Percentiles rank a stretch among this genome's conserved stretches.
Conservation (phyloP, 2,113 vertebrate species). For the Podilymbus podiceps region DNA sequence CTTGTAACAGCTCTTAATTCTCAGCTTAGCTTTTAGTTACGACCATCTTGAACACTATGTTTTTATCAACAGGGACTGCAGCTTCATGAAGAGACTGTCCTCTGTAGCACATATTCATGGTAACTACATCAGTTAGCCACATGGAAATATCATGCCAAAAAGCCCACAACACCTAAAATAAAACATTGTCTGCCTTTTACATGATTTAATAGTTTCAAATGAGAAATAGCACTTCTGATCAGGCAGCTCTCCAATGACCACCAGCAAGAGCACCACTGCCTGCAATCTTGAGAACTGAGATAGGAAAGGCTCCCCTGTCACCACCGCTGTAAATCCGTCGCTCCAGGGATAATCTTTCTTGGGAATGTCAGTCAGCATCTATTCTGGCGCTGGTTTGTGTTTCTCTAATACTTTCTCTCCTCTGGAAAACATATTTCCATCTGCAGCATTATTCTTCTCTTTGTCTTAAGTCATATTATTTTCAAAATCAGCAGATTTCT, state of each 20-base stretch:
- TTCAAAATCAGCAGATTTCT: slow-evolving; percentile 45
- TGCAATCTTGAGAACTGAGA: background rate
- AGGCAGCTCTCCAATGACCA: background rate
- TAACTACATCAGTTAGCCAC: background rate
- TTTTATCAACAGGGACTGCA: background rate
- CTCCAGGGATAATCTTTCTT: background rate
- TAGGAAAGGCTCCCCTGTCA: background rate
- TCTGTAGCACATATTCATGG: background rate
- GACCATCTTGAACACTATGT: background rate
- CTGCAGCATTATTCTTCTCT: background rate
- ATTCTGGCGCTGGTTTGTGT: background rate
- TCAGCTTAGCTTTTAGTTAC: background rate
- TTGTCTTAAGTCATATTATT: slow-evolving; percentile 41
- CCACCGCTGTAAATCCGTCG: background rate
- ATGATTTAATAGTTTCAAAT: background rate
- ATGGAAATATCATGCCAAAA: background rate
- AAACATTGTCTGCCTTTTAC: background rate
- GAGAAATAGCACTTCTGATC: background rate
- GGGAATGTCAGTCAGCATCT: background rate
- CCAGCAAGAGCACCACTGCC: background rate
- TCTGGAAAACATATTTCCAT: background rate
- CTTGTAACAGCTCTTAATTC: background rate
- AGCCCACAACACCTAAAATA: background rate
- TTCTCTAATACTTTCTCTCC: background rate
- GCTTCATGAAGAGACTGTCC: background rate